Evolutionary conservation across 2,888 invertebrate genomes (phyloP).

Genomic region (Baronia brevicornis): DNA sequence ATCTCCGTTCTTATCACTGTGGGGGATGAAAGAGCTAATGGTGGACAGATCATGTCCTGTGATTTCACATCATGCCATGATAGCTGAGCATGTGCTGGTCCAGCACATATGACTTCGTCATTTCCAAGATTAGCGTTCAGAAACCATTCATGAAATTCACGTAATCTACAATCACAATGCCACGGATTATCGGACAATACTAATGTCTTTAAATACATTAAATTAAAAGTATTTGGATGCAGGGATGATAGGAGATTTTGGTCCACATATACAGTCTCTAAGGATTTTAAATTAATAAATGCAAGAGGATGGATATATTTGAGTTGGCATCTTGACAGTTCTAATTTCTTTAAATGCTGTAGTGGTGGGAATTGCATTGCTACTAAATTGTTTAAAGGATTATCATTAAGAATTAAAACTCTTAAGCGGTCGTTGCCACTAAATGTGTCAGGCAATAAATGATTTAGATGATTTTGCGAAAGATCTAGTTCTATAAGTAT

Average conservation of each 20-base stretch:
- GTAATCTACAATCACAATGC: conserved; percentile 91
- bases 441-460: conserved; percentile 86
- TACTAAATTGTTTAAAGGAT: conserved; percentile 82
- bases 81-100: conserved; percentile 80
- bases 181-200: conserved; percentile 90
- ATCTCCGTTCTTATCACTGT: conserved; percentile 81
- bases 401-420: conserved; percentile 85
- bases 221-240: conserved; percentile 60
- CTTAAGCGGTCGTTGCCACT: conserved; percentile 87
- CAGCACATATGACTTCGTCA: conserved; percentile 81
- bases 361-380: conserved; percentile 87
- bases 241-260: conserved; percentile 86
- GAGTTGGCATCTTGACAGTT: conserved; percentile 86
- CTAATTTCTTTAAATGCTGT: conserved; percentile 86
- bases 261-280: conserved; percentile 89
- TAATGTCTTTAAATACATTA: conserved; percentile 81
- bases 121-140: conserved; percentile 85
- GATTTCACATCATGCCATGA: conserved; percentile 85
- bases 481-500: conserved; percentile 91
- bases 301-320: conserved; percentile 83
- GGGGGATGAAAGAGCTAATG: conserved; percentile 78
- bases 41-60: conserved; percentile 87
- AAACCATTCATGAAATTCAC: conserved; percentile 89
- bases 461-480: conserved; percentile 84
- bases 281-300: conserved; percentile 80